Evolutionary conservation across 2,888 invertebrate species (phyloP).

Genomic region (Hypomecis atomaria): DNA sequence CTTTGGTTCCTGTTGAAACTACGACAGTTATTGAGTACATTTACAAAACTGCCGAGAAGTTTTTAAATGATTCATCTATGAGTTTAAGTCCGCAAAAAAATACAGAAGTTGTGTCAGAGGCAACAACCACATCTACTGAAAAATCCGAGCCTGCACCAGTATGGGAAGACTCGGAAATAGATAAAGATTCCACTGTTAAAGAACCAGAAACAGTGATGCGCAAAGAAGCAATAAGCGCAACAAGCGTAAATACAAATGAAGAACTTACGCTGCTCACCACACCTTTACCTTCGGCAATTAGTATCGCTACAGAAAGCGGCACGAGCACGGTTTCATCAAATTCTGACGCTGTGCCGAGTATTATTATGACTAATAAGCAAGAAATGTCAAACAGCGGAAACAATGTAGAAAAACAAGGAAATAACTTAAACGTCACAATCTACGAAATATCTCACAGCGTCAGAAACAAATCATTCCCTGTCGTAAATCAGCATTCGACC

Average conservation of each 20-base stretch:
- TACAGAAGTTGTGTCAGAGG: constrained; percentile 20
- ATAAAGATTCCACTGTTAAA: constrained; percentile 49
- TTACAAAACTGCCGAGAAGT: constrained; percentile 61
- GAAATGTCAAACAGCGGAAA: constrained; percentile 33
- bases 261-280: constrained; percentile 41
- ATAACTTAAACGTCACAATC: constrained; percentile 74
- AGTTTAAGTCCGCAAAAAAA: constrained; percentile 23
- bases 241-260: constrained; percentile 30
- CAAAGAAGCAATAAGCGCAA: constrained; percentile 29
- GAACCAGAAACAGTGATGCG: constrained; percentile 42
- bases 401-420: constrained; percentile 48
- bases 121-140: constrained; percentile 23
- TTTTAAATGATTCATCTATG: constrained; percentile 32
- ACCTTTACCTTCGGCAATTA: constrained; percentile 37
- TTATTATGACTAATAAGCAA: constrained; percentile 17
- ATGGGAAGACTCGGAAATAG: constrained; percentile 67
- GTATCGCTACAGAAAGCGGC: constrained; percentile 20
- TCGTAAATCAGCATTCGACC: constrained; percentile 56
- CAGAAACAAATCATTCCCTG: constrained; percentile 55
- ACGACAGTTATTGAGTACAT: constrained; percentile 72
- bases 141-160: constrained; percentile 68
- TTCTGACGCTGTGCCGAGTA: background rate
- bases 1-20: constrained; percentile 52
- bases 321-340: constrained; percentile 8
- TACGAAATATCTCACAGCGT: constrained; percentile 73